Evolutionary conservation across 2,797 vertebrate genomes (phyloP), one percentile per base, ranked within the genome.

Genomic region (Chiloscyllium punctatum): DNA sequence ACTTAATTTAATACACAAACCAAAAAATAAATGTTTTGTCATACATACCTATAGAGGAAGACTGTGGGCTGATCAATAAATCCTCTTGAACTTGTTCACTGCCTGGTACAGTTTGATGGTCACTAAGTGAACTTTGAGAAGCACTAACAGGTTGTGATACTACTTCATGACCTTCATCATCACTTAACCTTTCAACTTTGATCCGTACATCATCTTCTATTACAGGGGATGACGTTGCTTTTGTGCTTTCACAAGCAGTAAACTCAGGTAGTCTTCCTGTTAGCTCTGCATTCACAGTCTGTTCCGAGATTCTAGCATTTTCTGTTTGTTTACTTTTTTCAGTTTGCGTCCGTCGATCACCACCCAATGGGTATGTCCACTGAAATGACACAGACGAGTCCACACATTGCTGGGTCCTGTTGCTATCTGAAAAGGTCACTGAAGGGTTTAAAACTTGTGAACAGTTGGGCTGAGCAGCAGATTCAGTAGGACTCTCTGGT

Each of bases 331-430:
- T 99, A 88, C 97, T 97, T 96, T 99, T 99, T 94, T 99, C 99
- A 0, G 98, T 97, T 95, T 99, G 98, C 96, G 99, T 98, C 92
- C 99, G 97, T 33, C 99, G 98, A 96, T 99, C 99, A 0, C 99
- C 98, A 94, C 99, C 99, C 6, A 99, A 99, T 3, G 99, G 99
- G 96, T 99, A 99, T 95, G 99, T 99, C 99, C 99, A 99, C 5
- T 99, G 99, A 96, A 99, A 99, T 95, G 99, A 98, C 97, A 99
- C 97, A 53, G 99, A 99, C 0, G 99, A 99, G 97, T 99, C 99
- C 96, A 99, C 98, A 0, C 98, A 98, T 84, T 98, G 98, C 91
- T 98, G 98, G 96, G 96, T 98, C 96, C 97, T 97, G 94, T 97
- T 97, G 94, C 97, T 97, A 96, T 98, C 98, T 0, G 98, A 96